A percentile compares a stretch with the other conserved stretches of the same genome.
Evolutionary conservation across 2,888 invertebrate genomes (phyloP).

Genomic region (Automeris io): DNA sequence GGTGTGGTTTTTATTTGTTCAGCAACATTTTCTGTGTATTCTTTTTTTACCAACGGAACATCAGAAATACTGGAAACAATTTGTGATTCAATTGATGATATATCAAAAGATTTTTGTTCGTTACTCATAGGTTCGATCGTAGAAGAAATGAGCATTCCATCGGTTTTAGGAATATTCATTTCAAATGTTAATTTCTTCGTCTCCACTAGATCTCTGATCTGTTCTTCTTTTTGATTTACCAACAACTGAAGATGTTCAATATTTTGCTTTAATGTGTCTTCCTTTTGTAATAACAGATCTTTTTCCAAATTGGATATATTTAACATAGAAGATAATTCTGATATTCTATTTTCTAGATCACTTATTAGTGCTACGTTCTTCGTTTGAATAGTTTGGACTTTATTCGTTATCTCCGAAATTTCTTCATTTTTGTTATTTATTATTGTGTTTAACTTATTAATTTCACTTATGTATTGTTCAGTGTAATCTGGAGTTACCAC

Average conservation of each 20-base stretch:
- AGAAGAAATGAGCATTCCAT: conserved; percentile 67
- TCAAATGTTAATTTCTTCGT: conserved; percentile 58
- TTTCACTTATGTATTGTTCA: conserved; percentile 72
- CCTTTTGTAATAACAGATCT: conserved; percentile 30
- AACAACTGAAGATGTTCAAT: conserved; percentile 39
- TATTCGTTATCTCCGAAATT: conserved; percentile 48
- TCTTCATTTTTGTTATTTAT: conserved; percentile 69
- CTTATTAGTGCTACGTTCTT: conserved; percentile 32
- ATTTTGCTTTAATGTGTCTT: conserved; percentile 28
- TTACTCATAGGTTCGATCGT: conserved; percentile 56
- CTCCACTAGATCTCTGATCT: conserved; percentile 52
- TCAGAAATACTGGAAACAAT: conserved; percentile 42
- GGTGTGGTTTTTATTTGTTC: conserved; percentile 32
- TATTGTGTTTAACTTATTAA: conserved; percentile 72
- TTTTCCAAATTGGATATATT: conserved; percentile 28
- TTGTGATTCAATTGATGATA: conserved; percentile 58
- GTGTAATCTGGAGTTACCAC: conserved; percentile 60
- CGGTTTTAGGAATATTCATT: conserved; percentile 72
- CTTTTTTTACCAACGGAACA: conserved; percentile 22
- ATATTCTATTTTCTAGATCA: conserved; percentile 40
- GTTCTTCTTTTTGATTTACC: conserved; percentile 46
- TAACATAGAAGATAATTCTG: conserved; percentile 48
- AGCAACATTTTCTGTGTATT: conserved; percentile 28
- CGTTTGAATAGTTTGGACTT: conserved; percentile 36
- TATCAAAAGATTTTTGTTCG: conserved; percentile 35